Evolutionary conservation across 2,113 vertebrate genomes (phyloP).

Genomic region (Caranx melampygus): DNA sequence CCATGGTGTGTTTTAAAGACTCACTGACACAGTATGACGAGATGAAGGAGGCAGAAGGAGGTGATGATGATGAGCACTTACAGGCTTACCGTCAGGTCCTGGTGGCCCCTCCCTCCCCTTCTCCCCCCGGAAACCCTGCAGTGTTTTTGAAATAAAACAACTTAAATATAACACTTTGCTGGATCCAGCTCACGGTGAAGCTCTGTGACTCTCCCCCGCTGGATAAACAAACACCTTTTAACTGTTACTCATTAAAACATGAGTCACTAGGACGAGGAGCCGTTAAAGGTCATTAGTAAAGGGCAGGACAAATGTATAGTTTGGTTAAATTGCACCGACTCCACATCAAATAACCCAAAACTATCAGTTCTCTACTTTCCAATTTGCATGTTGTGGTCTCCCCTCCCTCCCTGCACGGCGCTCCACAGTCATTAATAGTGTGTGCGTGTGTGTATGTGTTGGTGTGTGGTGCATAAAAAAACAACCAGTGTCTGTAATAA

Average conservation of each 20-base stretch:
- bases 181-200: no score
- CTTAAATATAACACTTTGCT: no score
- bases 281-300: no score
- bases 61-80: slow-evolving; percentile 70
- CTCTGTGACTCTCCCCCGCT: no score
- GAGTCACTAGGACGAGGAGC: no score
- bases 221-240: no score
- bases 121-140: slow-evolving; percentile 80
- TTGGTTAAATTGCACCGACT: slow-evolving; percentile 18
- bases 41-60: background rate
- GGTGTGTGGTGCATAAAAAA: background rate
- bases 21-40: background rate
- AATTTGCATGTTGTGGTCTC: slow-evolving; percentile 4
- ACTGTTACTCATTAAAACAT: no score
- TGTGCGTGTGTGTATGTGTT: no score
- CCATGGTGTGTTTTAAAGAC: background rate
- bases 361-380: slow-evolving; percentile 9
- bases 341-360: slow-evolving; percentile 36
- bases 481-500: slow-evolving; percentile 1
- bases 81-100: slow-evolving; percentile 81
- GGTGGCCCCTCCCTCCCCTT: slow-evolving; percentile 77
- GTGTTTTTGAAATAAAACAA: no score
- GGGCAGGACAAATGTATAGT: slow-evolving; percentile 1
- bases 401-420: background rate
- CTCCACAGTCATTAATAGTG: background rate